phyloP scores from a whole-genome alignment of 1,140 invertebrate species.

The Eumeta japonica region DNA sequence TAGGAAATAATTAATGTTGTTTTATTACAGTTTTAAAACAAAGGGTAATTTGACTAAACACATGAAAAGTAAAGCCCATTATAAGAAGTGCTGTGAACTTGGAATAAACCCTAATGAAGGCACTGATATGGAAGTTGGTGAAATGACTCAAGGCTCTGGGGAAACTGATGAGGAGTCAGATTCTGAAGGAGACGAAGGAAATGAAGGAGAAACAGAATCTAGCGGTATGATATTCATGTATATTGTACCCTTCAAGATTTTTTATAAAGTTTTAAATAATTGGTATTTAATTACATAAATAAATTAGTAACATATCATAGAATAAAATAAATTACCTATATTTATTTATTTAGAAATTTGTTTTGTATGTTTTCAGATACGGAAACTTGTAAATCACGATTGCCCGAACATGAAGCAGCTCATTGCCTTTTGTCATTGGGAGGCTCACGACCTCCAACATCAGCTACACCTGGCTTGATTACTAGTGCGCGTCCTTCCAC shows the following conservation, averaged over 20 bases:
- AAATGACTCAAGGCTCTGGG: slow-evolving; percentile 42
- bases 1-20: too few species aligned
- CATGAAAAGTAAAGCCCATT: slow-evolving; percentile 98
- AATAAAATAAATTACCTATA: too few species aligned
- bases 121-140: slow-evolving; percentile 60
- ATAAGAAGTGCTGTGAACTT: slow-evolving; percentile 86
- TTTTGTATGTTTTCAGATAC: slow-evolving; percentile 46
- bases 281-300: too few species aligned
- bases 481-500: slow-evolving; percentile 60
- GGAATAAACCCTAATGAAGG: slow-evolving; percentile 76
- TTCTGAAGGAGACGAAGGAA: slow-evolving; percentile 67
- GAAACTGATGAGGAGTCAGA: slow-evolving; percentile 65
- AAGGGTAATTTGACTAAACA: slow-evolving; percentile 99
- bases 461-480: slow-evolving; percentile 56
- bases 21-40: slow-evolving; percentile 84
- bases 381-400: slow-evolving; percentile 60
- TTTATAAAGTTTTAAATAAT: too few species aligned
- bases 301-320: too few species aligned
- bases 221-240: too few species aligned
- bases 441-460: slow-evolving; percentile 39
- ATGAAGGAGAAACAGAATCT: slow-evolving; percentile 66
- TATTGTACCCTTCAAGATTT: too few species aligned
- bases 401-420: slow-evolving; percentile 84
- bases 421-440: slow-evolving; percentile 78
- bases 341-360: too few species aligned